These are phyloP conservation scores for Acanthurus tractus DNA, from an alignment of 2,797 vertebrate species.

Conservation along the genomic window DNA sequence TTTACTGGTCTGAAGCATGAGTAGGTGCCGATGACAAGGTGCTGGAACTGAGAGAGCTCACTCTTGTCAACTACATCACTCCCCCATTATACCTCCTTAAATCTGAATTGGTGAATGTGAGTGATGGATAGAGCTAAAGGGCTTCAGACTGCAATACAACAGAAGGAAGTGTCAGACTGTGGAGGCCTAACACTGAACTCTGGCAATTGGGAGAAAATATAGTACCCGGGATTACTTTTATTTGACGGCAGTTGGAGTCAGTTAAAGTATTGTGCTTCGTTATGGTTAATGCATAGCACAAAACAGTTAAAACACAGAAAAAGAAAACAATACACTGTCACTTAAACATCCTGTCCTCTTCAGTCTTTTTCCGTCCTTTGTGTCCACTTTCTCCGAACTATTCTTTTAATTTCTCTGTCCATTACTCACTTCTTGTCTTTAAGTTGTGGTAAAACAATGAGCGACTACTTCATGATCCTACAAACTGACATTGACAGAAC, in stretches of 20 bases:
- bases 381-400: not conserved
- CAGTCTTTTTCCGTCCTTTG: not conserved
- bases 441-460: constrained; percentile 20
- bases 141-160: constrained; percentile 44
- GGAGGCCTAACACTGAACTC: constrained; percentile 46
- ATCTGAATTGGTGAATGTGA: constrained; percentile 47
- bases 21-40: constrained; percentile 75
- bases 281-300: constrained; percentile 12
- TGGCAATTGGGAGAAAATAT: constrained; percentile 31
- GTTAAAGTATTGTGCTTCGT: not conserved
- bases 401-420: constrained; percentile 18
- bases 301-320: constrained; percentile 8
- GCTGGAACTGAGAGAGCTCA: constrained; percentile 55
- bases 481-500: constrained; percentile 5
- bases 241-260: not conserved
- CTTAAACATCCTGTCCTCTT: not conserved
- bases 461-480: not conserved
- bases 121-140: constrained; percentile 50
- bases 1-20: constrained; percentile 63
- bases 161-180: constrained; percentile 58
- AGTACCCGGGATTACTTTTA: constrained; percentile 30
- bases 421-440: constrained; percentile 35
- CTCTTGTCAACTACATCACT: constrained; percentile 55
- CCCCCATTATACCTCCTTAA: constrained; percentile 40
- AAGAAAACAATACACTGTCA: constrained; percentile 2